Evolutionary conservation across 2,113 vertebrate species (phyloP), one percentile per base, ranked within the genome.

Genomic region (Montifringilla adamsi): DNA sequence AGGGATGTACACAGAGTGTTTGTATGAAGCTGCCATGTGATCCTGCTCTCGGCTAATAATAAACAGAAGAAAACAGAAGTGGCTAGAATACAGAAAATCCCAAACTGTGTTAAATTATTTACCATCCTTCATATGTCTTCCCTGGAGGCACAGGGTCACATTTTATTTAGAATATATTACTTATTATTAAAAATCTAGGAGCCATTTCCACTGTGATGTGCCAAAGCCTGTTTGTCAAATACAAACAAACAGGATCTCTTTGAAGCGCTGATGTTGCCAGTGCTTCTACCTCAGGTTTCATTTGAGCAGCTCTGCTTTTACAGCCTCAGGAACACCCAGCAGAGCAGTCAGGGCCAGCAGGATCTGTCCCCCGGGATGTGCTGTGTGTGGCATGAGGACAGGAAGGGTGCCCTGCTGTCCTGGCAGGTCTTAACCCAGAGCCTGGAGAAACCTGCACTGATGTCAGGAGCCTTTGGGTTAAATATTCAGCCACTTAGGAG

Each of bases 151-250:
- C 49, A 17, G 31, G 46, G 28, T 60, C 11, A 3, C 56, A 46
- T 91, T 92, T 94, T 46, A 60, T 75, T 81, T 62, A 60, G 56
- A 89, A 59, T 84, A 23, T 55, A n/a, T 67, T 78, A 43, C 15
- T 88, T 90, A 74, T 14, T 73, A 46, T 53, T 63, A 78, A 60
- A 69, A 91, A 75, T 30, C 43, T 0, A 72, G 56, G 56, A 84
- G 53, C 62, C 24, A 3, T 78, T 90, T 89, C 60, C 73, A 60
- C 23, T 70, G 64, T 47, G 28, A 72, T 67, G 60, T 93, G 69
- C 66, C 56, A 82, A 82, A 64, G 62, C 30, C 56, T 56, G 77
- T 78, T 72, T 60, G 66, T 95, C 78, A 68, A 73, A 68, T 22
- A 3, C 9, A 50, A 93, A 68, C 53, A 94, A 50, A 70, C 43